Base-by-base conservation (phyloP, 2,113 vertebrate species). In the Rutilus rutilus region DNA sequence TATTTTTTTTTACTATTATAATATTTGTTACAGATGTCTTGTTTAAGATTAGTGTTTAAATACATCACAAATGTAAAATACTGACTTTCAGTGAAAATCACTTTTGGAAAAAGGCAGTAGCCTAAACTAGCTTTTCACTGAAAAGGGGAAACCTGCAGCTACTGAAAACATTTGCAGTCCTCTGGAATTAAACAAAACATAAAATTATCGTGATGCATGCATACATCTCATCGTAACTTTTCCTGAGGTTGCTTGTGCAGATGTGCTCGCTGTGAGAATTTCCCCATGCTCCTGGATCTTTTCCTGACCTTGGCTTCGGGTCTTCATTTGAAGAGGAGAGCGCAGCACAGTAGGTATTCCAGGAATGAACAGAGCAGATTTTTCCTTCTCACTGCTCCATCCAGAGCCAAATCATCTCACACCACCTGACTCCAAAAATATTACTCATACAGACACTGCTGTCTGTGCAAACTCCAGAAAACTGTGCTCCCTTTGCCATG, bases 361-460 rank as follows among this genome's bases (percentile, higher is more conserved):
- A 62, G 81, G 80, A 79, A 88, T 84, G 75, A 85, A n/a, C 78
- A 6, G 25, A 80, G 85, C 75, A 67, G 65, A 84, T 71, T 75
- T 88, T 78, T 52, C 83, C 52, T 74, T 84, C 62, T 52, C 52
- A 2, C 11, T 39, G 60, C 25, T 59, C 19, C 36, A 7, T 77
- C 62, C 23, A 42, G 1, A 2, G n/a, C 62, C 47, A 67, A 78
- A 78, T n/a, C 42, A 17, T 23, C 67, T 27, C n/a, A 19, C 60
- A 54, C 10, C 64, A 9, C 71, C 57, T 36, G 15, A 47, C 6
- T 75, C 57, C 36, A 50, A 33, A 54, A 60, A 75, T 33, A 21
- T 65, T 50, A 25, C 54, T 23, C 15, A 23, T 17, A n/a, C 25
- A 23, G 73, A 50, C 75, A 33, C 75, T 78, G 50, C 75, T 78